These are phyloP conservation scores for Catagonus wagneri DNA, from an alignment of 2,113 vertebrate genomes.

Conservation along the genomic window DNA sequence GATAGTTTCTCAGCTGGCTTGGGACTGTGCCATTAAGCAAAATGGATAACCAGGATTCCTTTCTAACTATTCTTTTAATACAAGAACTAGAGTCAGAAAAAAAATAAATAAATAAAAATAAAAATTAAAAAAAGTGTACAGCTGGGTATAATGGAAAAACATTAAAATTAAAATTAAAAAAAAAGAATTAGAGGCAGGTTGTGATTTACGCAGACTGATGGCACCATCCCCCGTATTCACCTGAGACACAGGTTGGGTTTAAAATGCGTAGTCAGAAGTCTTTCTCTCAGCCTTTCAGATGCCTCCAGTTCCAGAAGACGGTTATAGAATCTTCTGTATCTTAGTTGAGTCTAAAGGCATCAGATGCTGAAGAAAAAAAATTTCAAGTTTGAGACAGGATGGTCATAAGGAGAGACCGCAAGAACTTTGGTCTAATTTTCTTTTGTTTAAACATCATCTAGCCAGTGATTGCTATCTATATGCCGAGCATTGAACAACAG, in stretches of 20 bases:
- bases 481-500: not conserved
- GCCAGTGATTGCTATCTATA: not conserved
- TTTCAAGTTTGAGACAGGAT: not conserved
- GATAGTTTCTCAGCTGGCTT: slow-evolving; percentile 1
- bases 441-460: not conserved
- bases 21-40: not conserved
- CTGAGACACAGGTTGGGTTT: not conserved
- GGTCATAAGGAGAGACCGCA: not conserved
- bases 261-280: slow-evolving; percentile 20
- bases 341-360: not conserved
- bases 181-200: not conserved
- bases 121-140: no score
- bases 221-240: not conserved
- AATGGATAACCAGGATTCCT: not conserved
- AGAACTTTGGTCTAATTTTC: not conserved
- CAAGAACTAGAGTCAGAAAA: not conserved
- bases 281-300: not conserved
- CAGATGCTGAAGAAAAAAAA: not conserved
- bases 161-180: no score
- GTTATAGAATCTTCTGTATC: not conserved
- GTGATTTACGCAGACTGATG: slow-evolving; percentile 5
- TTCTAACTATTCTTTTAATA: not conserved
- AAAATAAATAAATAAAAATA: no score
- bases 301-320: not conserved
- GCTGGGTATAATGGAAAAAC: no score